Base-by-base conservation (phyloP, 2,113 vertebrate genomes). In the Otus sunia region DNA sequence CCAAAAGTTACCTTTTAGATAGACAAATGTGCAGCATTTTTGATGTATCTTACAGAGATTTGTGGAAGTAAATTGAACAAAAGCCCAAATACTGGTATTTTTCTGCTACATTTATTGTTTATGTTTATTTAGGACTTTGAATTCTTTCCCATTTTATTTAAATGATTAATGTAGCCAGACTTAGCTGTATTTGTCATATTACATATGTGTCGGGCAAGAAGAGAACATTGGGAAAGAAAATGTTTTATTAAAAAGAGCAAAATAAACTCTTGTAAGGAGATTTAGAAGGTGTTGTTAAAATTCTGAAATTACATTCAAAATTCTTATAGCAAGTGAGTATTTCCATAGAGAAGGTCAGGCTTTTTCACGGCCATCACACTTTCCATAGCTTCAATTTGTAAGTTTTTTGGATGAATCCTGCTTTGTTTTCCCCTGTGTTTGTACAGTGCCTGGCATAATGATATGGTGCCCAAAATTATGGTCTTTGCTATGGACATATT, bases 331-430 rank as follows among this genome's bases (percentile, higher is more conserved):
- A 52, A 78, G 19, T 15, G 13, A 50, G 8, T 20, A 32, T 86
- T 83, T 77, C 26, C 56, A 9, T 25, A 62, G 43, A 62, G 50
- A 73, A 66, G 8, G 7, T 52, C 7, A 36, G 41, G 9, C 13
- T 22, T 63, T 84, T 89, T 75, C 30, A 63, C 0, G 4, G 9
- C 25, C 19, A 12, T 60, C 25, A n/a, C 0, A 0, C 11, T 72
- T 94, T 45, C 30, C 14, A 10, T 27, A 23, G n/a, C 30, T 90
- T 32, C 29, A 2, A 43, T n/a, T 27, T 39, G 5, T 60, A 21
- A 34, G 9, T 11, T 52, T 63, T 88, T 43, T 27, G 18, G 10
- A 6, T 47, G n/a, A 47, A 55, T 6, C 25, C 34, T 68, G 2
- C n/a, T 74, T 75, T 84, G 45, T 82, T 86, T 80, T 80, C 11